A percentile compares a stretch with the other conserved stretches of the same genome.
These are phyloP conservation scores for Tapirus terrestris DNA, from an alignment of 2,113 vertebrate species.

Conservation along the genomic window DNA sequence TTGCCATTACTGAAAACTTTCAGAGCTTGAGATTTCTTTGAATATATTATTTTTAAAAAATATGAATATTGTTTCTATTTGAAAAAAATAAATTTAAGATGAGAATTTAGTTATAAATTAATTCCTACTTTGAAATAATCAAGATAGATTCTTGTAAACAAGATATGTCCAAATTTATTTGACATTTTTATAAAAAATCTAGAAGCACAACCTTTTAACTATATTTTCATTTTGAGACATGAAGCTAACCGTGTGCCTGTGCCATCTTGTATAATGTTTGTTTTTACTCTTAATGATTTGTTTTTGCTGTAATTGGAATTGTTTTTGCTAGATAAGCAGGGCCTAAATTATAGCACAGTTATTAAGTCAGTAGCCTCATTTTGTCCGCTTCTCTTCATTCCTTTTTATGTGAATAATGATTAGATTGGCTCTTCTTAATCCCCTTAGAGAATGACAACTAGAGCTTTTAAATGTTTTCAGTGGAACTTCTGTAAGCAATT, in stretches of 20 bases:
- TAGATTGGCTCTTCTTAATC: neutral
- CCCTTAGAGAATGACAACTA: neutral
- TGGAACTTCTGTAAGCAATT: slow-evolving; percentile 13
- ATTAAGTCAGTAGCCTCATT: neutral
- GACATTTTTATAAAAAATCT: slow-evolving; percentile 6
- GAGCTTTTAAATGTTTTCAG: slow-evolving; percentile 26
- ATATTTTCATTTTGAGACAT: neutral
- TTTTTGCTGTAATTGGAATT: slow-evolving; percentile 9
- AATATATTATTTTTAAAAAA: neutral
- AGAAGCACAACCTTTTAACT: neutral
- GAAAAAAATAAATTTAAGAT: neutral
- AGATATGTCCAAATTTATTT: neutral
- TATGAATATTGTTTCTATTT: slow-evolving; percentile 8
- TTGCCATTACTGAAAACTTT: neutral
- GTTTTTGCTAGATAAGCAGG: slow-evolving; percentile 37
- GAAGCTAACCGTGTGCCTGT: neutral
- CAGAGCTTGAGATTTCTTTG: slow-evolving; percentile 35
- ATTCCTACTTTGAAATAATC: neutral
- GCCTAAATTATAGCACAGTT: neutral
- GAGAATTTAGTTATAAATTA: neutral
- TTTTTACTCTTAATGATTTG: neutral
- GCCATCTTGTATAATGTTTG: neutral
- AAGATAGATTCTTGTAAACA: neutral
- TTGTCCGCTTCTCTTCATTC: neutral
- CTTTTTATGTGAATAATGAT: slow-evolving; percentile 24